Evolutionary conservation across 2,113 vertebrate species (phyloP).

Genomic region (Campylomormyrus numenius): DNA sequence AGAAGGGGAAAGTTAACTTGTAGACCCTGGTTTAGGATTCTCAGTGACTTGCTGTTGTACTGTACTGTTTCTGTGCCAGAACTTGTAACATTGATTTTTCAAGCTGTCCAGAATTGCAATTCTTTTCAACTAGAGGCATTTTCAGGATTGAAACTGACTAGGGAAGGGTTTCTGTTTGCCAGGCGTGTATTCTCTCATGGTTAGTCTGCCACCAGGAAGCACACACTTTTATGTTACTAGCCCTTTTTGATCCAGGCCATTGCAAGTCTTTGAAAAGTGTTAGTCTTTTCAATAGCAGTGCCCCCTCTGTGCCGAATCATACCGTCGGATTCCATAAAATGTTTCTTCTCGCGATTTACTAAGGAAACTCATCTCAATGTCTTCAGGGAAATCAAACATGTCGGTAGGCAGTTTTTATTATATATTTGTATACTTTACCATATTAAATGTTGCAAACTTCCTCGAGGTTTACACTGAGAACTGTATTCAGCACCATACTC

Average conservation of each 20-base stretch:
- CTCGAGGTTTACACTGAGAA: neutral
- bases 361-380: neutral
- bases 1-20: neutral
- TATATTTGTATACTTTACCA: neutral
- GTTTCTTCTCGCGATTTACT: neutral
- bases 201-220: neutral
- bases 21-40: neutral
- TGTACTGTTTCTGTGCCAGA: neutral
- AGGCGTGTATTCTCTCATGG: neutral
- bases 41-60: neutral
- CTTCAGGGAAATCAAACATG: neutral
- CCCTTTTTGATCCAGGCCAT: neutral
- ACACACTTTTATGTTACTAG: neutral
- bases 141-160: neutral
- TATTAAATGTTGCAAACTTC: neutral
- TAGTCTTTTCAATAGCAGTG: neutral
- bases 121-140: neutral
- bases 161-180: neutral
- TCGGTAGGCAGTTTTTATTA: neutral
- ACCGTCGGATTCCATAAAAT: neutral
- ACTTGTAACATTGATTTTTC: neutral
- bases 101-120: neutral
- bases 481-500: neutral
- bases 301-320: neutral
- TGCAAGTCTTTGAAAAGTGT: neutral